Conservation (phyloP, 2,113 vertebrate species). For the Alethe castanea region DNA sequence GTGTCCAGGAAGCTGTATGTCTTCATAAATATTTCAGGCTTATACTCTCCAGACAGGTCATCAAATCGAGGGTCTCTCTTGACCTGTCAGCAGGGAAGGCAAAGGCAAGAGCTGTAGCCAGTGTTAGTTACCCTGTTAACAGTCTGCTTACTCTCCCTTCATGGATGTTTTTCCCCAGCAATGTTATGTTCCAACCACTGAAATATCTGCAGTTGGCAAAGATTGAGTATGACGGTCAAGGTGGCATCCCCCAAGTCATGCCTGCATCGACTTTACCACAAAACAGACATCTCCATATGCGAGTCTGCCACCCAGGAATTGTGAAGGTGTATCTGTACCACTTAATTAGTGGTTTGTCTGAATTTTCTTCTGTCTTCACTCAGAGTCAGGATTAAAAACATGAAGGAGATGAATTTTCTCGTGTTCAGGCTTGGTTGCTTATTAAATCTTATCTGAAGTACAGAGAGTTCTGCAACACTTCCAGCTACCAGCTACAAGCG, state of each 20-base stretch:
- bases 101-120: not conserved
- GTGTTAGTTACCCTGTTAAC: not conserved
- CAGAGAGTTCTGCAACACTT: no score
- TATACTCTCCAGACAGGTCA: constrained; percentile 93
- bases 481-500: no score
- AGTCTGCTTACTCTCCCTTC: not conserved
- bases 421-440: no score
- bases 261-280: not conserved
- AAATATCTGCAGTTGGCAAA: not conserved
- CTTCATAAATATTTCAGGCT: constrained; percentile 88
- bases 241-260: not conserved
- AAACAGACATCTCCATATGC: not conserved
- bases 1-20: constrained; percentile 85
- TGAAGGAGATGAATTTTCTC: no score
- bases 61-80: constrained; percentile 92
- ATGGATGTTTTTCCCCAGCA: not conserved
- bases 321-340: no score
- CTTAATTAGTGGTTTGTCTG: no score
- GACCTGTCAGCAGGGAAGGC: constrained; percentile 55
- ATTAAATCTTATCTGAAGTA: no score
- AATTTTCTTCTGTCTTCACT: no score
- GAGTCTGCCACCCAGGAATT: not conserved
- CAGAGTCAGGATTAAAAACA: no score
- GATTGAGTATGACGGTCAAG: rapidly evolving
- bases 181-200: not conserved